Conservation (phyloP, 2,113 vertebrate genomes). For the Indicator indicator region DNA sequence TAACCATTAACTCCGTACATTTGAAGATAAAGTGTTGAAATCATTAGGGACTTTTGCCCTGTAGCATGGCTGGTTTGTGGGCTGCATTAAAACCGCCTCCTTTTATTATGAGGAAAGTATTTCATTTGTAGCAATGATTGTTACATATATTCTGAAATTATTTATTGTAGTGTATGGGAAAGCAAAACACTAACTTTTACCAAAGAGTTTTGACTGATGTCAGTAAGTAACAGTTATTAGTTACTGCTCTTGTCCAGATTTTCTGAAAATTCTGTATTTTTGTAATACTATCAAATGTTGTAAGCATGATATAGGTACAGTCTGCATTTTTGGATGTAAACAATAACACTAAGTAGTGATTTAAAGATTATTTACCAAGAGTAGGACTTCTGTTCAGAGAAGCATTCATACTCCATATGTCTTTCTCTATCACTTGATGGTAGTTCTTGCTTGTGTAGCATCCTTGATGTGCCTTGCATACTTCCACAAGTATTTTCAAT, state of each 20-base stretch:
- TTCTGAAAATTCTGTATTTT: background rate
- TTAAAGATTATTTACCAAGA: slow-evolving; percentile 67
- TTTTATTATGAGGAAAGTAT: slow-evolving; percentile 7
- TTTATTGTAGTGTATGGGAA: slow-evolving; percentile 33
- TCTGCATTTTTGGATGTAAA: background rate
- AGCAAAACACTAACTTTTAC: background rate
- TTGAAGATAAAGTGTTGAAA: slow-evolving; percentile 41
- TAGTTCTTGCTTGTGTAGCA: background rate
- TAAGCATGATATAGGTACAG: background rate
- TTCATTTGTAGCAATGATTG: slow-evolving; percentile 55
- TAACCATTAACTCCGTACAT: slow-evolving; percentile 23
- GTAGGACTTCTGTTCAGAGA: slow-evolving; percentile 71
- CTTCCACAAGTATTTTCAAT: background rate
- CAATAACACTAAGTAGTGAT: slow-evolving; percentile 27
- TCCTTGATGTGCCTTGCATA: background rate
- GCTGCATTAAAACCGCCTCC: background rate
- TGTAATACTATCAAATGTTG: background rate
- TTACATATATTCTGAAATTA: slow-evolving; percentile 45
- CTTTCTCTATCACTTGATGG: slow-evolving; percentile 46
- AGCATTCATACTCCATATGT: slow-evolving; percentile 27
- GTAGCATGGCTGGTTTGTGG: background rate
- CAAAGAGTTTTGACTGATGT: background rate
- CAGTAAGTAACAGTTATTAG: slow-evolving; percentile 29
- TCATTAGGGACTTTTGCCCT: background rate
- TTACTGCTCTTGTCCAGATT: background rate